Base-by-base conservation (phyloP, 2,797 vertebrate genomes). In the Enoplosus armatus region DNA sequence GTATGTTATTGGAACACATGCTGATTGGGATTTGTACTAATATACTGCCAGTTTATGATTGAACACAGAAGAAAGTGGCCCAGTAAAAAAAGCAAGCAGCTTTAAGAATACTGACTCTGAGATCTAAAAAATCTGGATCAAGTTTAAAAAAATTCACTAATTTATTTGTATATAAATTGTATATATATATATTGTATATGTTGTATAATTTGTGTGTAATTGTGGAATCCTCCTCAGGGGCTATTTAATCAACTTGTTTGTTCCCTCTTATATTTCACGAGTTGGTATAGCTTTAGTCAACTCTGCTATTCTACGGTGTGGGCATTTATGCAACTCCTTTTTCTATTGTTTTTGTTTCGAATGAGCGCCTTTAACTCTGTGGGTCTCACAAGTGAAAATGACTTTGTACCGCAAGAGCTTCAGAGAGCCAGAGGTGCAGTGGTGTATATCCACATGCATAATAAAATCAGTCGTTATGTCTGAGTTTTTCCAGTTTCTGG, bases 391-490 rank as follows among this genome's bases (percentile, higher is more conserved):
- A 66, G 26, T 18, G 18, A 80, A 69, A 84, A 79, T 26, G n/a
- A 80, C 67, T 71, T 83, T 54, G 37, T 20, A 35, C 18, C 27
- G 26, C 39, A 26, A 39, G 53, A 75, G 37, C 59, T 47, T 81
- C 50, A 9, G 24, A 64, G 50, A 71, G 68, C 53, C 64, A 62
- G 45, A 53, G 58, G 59, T 41, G 43, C 72, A 60, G 50, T 22
- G 24, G 27, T 68, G 71, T 88, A 89, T 67, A 89, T 77, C 76
- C 56, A 75, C 55, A 67, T 50, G 68, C 53, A 79, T 69, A 85
- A 83, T 80, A 75, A 83, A 87, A 79, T 67, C 68, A 67, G 50
- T 72, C 75, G 79, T 65, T 79, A 77, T 63, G 59, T 58, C 66
- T 8, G 60, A 78, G 63, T 77, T 87, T 59, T 72, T 75, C 53